Conservation (phyloP, 2,113 vertebrate genomes). For the Perccottus glenii region DNA sequence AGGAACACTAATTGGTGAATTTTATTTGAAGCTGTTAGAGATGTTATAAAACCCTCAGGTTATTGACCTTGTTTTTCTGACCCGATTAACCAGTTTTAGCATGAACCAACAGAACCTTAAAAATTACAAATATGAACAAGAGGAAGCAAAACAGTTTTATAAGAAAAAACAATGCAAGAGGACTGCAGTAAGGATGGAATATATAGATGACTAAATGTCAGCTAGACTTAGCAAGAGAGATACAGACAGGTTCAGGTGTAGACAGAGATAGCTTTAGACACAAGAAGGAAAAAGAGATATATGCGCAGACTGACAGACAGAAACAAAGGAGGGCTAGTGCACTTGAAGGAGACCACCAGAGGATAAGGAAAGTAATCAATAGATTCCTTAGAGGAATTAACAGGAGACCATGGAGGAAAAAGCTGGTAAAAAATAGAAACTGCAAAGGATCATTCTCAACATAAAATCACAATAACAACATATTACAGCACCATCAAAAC, state of each 20-base stretch:
- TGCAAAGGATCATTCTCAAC: too few relatives aligned
- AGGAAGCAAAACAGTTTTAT: neutral
- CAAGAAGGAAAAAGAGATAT: neutral
- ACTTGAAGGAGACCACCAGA: constrained; percentile 2
- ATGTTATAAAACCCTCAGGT: neutral
- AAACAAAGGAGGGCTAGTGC: neutral
- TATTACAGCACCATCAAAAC: too few relatives aligned
- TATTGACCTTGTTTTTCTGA: constrained; percentile 1
- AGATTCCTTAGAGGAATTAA: constrained; percentile 2
- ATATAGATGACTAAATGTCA: neutral
- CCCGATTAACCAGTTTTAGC: neutral
- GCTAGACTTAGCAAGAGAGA: neutral
- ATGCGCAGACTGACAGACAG: neutral
- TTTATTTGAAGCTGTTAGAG: too few relatives aligned
- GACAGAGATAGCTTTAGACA: neutral
- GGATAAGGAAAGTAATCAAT: constrained; percentile 1
- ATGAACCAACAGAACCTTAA: neutral
- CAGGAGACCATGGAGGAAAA: neutral
- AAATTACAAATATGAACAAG: neutral
- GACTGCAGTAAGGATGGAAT: neutral
- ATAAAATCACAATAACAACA: too few relatives aligned
- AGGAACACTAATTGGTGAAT: too few relatives aligned
- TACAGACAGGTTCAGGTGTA: neutral
- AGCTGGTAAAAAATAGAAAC: neutral
- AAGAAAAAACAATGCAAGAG: neutral